Evolutionary conservation across 2,113 vertebrate genomes (phyloP).

Genomic region (Gavialis gangeticus): DNA sequence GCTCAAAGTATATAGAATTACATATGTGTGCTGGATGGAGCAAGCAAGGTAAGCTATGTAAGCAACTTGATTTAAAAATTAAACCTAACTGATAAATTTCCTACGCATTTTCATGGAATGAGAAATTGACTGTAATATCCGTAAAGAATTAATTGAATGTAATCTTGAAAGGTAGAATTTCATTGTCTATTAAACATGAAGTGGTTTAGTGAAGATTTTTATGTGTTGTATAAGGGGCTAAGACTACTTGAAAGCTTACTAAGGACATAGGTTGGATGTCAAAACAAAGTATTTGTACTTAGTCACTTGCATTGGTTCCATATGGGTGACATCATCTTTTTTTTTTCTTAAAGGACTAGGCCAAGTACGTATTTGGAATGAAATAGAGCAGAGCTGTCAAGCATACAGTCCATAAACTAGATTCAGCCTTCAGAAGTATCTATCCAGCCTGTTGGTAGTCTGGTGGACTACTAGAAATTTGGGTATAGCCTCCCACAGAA

Average conservation of each 20-base stretch:
- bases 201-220: not conserved
- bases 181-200: not conserved
- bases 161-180: not conserved
- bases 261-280: not conserved
- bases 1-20: not conserved
- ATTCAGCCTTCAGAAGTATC: too few relatives aligned
- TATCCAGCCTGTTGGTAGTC: too few relatives aligned
- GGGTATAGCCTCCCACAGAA: too few relatives aligned
- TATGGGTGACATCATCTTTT: constrained; percentile 12
- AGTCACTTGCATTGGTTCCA: not conserved
- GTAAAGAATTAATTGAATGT: not conserved
- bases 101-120: not conserved
- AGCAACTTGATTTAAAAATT: not conserved
- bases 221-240: not conserved
- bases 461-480: too few relatives aligned
- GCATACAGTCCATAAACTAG: too few relatives aligned
- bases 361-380: not conserved
- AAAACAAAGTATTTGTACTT: not conserved
- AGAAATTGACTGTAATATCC: not conserved
- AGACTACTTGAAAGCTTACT: not conserved
- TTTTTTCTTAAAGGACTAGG: not conserved
- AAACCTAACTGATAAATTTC: not conserved
- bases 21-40: not conserved
- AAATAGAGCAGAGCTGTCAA: not conserved
- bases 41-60: not conserved